Conservation (phyloP, 1,140 invertebrate genomes). For the Drosophila micromelanica region DNA sequence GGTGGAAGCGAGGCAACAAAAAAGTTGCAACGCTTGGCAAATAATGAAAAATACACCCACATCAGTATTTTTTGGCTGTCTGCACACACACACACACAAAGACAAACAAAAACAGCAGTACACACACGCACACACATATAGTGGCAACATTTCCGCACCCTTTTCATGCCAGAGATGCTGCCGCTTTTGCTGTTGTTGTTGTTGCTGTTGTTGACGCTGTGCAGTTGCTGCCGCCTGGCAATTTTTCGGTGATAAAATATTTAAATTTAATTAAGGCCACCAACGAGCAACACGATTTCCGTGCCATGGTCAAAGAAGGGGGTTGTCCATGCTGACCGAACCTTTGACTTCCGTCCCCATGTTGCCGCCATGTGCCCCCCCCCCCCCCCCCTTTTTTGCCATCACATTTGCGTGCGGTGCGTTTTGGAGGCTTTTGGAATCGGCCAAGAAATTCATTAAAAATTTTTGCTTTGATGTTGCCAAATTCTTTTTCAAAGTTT, state of each 20-base stretch:
- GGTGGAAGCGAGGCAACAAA: slow-evolving; percentile 29
- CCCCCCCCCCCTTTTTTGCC: too few species aligned
- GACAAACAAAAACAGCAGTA: slow-evolving; percentile 19
- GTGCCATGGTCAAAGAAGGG: slow-evolving; percentile 68
- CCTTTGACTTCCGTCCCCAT: slow-evolving; percentile 12
- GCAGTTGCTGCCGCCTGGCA: slow-evolving; percentile 77
- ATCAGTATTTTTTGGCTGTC: slow-evolving; percentile 81
- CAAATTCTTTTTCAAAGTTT: slow-evolving; percentile 80
- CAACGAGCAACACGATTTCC: slow-evolving; percentile 81
- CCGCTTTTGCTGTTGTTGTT: slow-evolving; percentile 30
- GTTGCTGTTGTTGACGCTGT: slow-evolving; percentile 55
- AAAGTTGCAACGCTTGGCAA: slow-evolving; percentile 77
- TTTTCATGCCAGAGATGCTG: slow-evolving; percentile 59
- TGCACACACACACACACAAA: slow-evolving; percentile 57
- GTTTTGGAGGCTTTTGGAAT: slow-evolving; percentile 71
- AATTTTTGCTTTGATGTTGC: slow-evolving; percentile 83
- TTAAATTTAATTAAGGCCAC: slow-evolving; percentile 85
- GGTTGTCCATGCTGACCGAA: slow-evolving; percentile 31
- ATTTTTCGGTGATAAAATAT: slow-evolving; percentile 85
- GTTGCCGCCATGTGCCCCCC: not conserved
- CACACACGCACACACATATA: slow-evolving; percentile 29
- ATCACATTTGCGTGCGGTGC: slow-evolving; percentile 60
- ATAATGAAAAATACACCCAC: slow-evolving; percentile 83
- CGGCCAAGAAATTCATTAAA: slow-evolving; percentile 81
- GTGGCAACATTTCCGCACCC: slow-evolving; percentile 68